Percentiles rank a stretch among this genome's conserved stretches.
Evolutionary conservation across 2,888 invertebrate genomes (phyloP).

Genomic region (Exephanes ischioxanthus): DNA sequence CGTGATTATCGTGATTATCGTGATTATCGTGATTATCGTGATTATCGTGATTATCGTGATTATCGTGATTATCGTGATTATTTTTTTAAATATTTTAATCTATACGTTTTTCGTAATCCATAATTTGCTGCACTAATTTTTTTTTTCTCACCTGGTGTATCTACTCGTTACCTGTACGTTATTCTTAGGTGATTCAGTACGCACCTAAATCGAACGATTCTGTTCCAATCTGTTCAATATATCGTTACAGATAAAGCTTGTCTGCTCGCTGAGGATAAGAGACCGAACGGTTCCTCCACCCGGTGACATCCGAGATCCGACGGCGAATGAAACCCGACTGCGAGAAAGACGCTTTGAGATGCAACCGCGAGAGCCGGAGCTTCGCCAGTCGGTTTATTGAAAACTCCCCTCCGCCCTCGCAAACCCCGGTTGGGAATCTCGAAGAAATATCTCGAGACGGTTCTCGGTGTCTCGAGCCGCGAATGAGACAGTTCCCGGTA

Average conservation of each 20-base stretch:
- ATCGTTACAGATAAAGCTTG: background rate
- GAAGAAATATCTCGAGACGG: conserved; percentile 1
- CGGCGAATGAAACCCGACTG: background rate
- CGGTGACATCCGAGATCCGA: background rate
- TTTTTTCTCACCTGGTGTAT: too few species aligned
- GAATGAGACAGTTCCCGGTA: conserved; percentile 47
- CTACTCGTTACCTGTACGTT: too few species aligned
- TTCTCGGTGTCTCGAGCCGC: conserved; percentile 3
- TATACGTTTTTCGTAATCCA: too few species aligned
- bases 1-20: too few species aligned
- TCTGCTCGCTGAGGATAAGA: background rate
- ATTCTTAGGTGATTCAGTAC: too few species aligned
- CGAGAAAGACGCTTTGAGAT: background rate
- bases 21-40: too few species aligned
- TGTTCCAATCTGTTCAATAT: background rate
- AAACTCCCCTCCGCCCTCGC: background rate
- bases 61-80: too few species aligned
- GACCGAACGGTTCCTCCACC: background rate
- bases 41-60: too few species aligned
- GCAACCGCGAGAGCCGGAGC: background rate
- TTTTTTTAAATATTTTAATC: too few species aligned
- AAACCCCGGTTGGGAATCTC: background rate
- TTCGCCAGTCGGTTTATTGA: conserved; percentile 6
- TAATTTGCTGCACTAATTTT: too few species aligned
- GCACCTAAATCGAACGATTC: too few species aligned